phyloP scores from a whole-genome alignment of 2,888 invertebrate species.

The Amitus sp. region DNA sequence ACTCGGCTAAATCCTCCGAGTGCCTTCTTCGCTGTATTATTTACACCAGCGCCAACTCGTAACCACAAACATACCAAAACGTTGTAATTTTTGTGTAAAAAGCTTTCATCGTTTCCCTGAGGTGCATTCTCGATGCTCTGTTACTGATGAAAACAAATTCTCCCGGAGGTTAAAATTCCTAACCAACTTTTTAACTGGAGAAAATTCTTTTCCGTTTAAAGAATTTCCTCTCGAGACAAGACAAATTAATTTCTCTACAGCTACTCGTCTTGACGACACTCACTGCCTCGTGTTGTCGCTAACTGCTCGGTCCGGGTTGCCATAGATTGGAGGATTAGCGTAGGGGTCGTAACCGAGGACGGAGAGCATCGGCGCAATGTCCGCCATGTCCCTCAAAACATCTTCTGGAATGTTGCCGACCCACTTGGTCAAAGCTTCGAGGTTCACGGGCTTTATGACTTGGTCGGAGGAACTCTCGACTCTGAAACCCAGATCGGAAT shows the following conservation, averaged over 20 bases:
- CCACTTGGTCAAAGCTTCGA: constrained; percentile 95
- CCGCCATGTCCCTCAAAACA: constrained; percentile 91
- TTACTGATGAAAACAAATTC: too few species aligned
- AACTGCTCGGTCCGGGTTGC: constrained; percentile 81
- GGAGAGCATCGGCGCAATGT: constrained; percentile 94
- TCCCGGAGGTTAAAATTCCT: too few species aligned
- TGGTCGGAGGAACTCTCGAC: constrained; percentile 98
- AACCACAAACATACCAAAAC: not conserved
- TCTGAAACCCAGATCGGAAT: constrained; percentile 72
- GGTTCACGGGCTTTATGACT: constrained; percentile 97
- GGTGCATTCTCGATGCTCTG: too few species aligned
- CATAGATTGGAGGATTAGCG: constrained; percentile 96
- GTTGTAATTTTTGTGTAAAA: too few species aligned
- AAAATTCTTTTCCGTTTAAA: too few species aligned
- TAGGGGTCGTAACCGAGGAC: constrained; percentile 94
- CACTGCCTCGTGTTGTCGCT: constrained; percentile 72
- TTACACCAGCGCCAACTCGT: not conserved
- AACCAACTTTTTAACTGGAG: too few species aligned
- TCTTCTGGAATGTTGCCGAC: constrained; percentile 90
- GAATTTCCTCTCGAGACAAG: too few species aligned
- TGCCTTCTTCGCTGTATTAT: not conserved
- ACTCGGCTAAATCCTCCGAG: not conserved
- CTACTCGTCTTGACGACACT: constrained; percentile 18
- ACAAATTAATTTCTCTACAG: too few species aligned
- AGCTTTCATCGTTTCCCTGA: too few species aligned